Evolutionary conservation across 2,888 invertebrate genomes (phyloP).

Genomic region (Pantelozetes paolii): DNA sequence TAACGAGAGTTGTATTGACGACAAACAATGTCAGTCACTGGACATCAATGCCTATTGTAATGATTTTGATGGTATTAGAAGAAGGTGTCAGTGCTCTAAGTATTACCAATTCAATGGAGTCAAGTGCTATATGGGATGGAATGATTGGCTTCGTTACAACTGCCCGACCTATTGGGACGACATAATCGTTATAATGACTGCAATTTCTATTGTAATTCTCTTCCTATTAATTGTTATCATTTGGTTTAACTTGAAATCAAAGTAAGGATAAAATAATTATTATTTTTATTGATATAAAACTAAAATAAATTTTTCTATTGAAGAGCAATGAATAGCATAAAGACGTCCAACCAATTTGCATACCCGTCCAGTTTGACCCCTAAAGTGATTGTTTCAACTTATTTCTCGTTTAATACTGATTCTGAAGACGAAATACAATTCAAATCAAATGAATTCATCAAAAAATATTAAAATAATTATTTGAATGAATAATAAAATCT

Average conservation of each 20-base stretch:
- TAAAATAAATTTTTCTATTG: neutral
- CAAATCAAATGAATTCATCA: neutral
- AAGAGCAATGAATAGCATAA: neutral
- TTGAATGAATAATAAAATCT: too few species aligned
- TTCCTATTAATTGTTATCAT: conserved; percentile 10
- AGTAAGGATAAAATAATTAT: conserved; percentile 16
- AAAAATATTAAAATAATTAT: neutral
- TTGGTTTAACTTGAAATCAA: neutral
- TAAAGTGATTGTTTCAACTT: conserved; percentile 10
- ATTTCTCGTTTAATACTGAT: neutral
- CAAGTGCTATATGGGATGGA: conserved; percentile 17
- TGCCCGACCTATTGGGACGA: neutral
- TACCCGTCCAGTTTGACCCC: conserved; percentile 1
- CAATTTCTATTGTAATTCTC: neutral
- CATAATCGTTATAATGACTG: conserved; percentile 8
- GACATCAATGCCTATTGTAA: conserved; percentile 3
- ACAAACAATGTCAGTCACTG: neutral
- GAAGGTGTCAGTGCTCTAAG: conserved; percentile 25
- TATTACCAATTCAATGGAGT: conserved; percentile 3
- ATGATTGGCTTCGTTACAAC: neutral
- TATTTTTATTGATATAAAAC: too few species aligned
- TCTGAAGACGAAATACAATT: neutral
- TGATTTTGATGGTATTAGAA: neutral
- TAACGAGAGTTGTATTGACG: conserved; percentile 29
- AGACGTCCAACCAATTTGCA: neutral